Evolutionary conservation across 2,113 vertebrate species (phyloP), one percentile per base, ranked within the genome.

Genomic region (Glareola pratincola): DNA sequence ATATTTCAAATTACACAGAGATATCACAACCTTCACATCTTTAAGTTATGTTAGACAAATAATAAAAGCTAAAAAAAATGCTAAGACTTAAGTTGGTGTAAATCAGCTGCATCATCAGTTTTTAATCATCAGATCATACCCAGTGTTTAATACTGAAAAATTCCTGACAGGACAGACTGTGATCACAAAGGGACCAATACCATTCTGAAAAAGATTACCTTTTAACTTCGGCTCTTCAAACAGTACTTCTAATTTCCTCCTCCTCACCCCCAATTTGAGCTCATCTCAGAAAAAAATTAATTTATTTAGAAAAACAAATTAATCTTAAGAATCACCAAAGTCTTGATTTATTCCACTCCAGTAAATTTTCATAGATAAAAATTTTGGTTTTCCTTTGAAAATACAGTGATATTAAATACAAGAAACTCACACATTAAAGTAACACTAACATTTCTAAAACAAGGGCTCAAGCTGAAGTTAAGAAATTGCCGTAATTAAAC

Each of bases 401-500:
- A 88, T 37, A 75, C 3, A 1, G 10, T 13, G 47, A 66, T 89
- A 71, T 67, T 54, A 86, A 77, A 85, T 21, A 37, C 63, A 82
- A 87, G 37, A 3, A 5, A 41, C 41, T 1, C 47, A 62, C 59
- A 63, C 56, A 18, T 12, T 87, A 62, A 74, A 68, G 54, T 83
- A 92, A 84, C 63, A 87, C 91, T 78, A 94, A 89, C 64, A 74
- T 71, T 94, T 91, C 93, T 91, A 90, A 81, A 94, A 93, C 81
- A 89, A 88, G 69, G 85, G 64, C 84, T 75, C 0, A 4, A 72
- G 53, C 59, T 88, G 85, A 95, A 95, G 87, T 89, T 91, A 81
- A 91, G 93, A 75, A 96, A 96, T 96, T 72, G 94, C 93, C 73
- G 48, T 94, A 96, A 96, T 96, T 96, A 96, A 97, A 96, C 95